Evolutionary conservation across 23 tunicate species (phyloP), one percentile per base, ranked within the genome.

Genomic region (Halocynthia roretzi): DNA sequence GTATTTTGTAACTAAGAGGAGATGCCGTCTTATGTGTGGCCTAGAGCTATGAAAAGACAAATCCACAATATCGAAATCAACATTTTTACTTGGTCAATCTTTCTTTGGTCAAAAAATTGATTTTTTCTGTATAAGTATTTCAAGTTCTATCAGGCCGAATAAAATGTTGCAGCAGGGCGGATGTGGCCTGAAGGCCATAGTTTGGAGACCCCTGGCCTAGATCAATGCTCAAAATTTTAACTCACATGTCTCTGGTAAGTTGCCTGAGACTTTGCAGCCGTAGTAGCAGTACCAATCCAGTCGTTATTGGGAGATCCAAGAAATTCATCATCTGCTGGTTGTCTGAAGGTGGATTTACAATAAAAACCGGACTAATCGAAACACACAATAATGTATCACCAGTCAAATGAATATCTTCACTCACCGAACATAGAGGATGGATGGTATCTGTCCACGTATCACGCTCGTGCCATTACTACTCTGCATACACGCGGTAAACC

Each of bases 211-310:
- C 44, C 44, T 31, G 44, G 44, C 44, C 4, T 31, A 31, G 44
- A 31, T 4, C 44, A 31, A 31, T 31, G 44, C n/a, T 31, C 44
- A 31, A 31, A 31, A 0, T 31, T 31, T 31, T 4, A 31, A 31
- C 44, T 31, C 2, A 31, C 44, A 53, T 87, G 86, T 10, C 77
- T 80, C 22, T 87, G 86, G 78, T 87, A 87, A 8, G 86, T 71
- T 5, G 58, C 71, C 6, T 70, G 78, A 5, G 94, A 86, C 23
- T 71, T 64, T 8, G 70, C 83, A 7, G 84, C 81, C 18, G 86
- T 87, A 76, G 78, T 71, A 20, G 94, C 94, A 31, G 84, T 77
- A 64, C 94, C 94, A 8, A 78, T 55, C 94, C 94, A 87, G 68
- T 81, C 81, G 78, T 86, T 78, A 57, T 70, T 49, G 57, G 90